phyloP scores from a whole-genome alignment of 2,113 vertebrate genomes.

The Ellobius talpinus region DNA sequence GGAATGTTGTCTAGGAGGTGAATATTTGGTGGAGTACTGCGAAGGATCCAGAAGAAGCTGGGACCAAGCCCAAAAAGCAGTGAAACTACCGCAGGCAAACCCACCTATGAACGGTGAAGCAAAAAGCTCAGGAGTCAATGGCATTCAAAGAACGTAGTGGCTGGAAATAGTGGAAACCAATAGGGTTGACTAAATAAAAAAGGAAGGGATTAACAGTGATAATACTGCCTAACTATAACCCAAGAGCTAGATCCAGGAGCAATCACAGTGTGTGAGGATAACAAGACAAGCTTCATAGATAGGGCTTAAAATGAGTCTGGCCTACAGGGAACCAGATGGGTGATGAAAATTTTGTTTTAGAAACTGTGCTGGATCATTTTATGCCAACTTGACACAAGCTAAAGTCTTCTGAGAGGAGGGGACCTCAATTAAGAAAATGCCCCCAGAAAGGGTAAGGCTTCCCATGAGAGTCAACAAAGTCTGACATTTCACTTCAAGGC shows the following conservation, averaged over 20 bases:
- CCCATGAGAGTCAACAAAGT: no score
- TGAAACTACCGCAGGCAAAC: not conserved
- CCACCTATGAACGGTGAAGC: not conserved
- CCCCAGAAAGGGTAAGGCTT: not conserved
- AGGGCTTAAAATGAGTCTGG: not conserved
- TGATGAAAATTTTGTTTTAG: not conserved
- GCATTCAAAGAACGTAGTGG: not conserved
- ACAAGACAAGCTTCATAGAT: not conserved
- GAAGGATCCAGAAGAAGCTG: not conserved
- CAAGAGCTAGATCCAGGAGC: not conserved
- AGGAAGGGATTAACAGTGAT: not conserved
- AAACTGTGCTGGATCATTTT: not conserved
- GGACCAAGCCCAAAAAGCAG: not conserved
- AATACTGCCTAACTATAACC: not conserved
- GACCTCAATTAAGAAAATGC: not conserved
- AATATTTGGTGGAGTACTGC: not conserved
- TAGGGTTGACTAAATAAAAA: not conserved
- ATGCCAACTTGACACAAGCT: not conserved
- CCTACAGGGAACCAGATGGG: not conserved
- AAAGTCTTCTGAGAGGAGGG: not conserved
- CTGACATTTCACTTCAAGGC: no score
- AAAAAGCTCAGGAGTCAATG: not conserved
- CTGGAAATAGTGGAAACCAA: not conserved
- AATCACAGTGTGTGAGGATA: not conserved
- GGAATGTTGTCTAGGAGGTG: not conserved